Evolutionary conservation across 1,140 invertebrate species (phyloP), one percentile per base, ranked within the genome.

Genomic region (Ruditapes philippinarum): DNA sequence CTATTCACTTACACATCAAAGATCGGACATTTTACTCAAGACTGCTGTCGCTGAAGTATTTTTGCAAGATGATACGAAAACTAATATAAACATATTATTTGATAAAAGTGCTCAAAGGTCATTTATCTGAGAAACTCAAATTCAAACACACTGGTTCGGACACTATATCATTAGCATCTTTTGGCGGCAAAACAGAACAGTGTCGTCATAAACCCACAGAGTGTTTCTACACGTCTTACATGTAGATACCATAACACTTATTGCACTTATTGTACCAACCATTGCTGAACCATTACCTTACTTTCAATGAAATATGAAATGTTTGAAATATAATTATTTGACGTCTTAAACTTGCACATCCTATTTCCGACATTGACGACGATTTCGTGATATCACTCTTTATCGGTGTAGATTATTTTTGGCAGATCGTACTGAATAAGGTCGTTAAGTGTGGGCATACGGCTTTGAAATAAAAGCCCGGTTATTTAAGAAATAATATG

Each of bases 301-400:
- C 42, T 68, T 28, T n/a, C 36, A 68, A 25, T 17, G 28, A 28
- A 17, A 36, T 17, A 25, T 33, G 62, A 33, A 33, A 28, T 68
- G 28, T 14, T 22, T 33, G 62, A 33, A 36, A 17, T 7, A 36
- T 22, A 11, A 38, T 38, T 74, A 33, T 42, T n/a, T 38, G 70
- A 42, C 17, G 38, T 42, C 70, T 74, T 33, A 74, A 74, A 42
- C 40, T 74, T 38, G 70, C 33, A 9, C 70, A 74, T 36, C 70
- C 70, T n/a, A 11, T 74, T 40, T 38, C 70, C 36, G 38, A 38
- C n/a, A 14, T 22, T n/a, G 36, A 25, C 62, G 36, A 68, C 62
- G 70, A 74, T 38, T 74, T 74, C 40, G 70, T 38, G 38, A 38
- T 74, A 38, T 74, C 70, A 14, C 70, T 74, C 25, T 40, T 74